These are phyloP conservation scores for Periophthalmodon schlosseri DNA, from an alignment of 2,113 vertebrate genomes.

Conservation along the genomic window DNA sequence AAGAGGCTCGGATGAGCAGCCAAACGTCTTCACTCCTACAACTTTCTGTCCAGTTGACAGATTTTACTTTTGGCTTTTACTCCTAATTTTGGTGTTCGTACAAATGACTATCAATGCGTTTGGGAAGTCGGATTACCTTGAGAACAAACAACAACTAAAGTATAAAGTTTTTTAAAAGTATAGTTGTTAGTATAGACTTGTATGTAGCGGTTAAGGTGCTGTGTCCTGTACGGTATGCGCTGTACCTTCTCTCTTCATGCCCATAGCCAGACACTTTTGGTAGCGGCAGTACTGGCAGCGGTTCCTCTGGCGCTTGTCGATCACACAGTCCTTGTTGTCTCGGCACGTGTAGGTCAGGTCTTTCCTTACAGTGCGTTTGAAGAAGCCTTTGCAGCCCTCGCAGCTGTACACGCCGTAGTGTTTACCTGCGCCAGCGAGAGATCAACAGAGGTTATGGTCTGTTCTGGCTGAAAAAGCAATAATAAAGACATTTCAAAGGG, in stretches of 20 bases:
- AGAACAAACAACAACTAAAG: not conserved
- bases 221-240: constrained; percentile 76
- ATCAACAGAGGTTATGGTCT: not conserved
- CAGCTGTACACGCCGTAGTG: constrained; percentile 99
- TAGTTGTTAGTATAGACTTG: constrained; percentile 21
- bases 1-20: no score
- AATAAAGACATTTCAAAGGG: not conserved
- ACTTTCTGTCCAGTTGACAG: no score
- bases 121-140: not conserved
- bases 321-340: constrained; percentile 96
- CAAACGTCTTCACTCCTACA: no score
- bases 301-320: constrained; percentile 98
- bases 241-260: constrained; percentile 99
- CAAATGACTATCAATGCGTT: not conserved
- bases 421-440: constrained; percentile 80
- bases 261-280: constrained; percentile 99
- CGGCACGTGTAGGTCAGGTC: constrained; percentile 97
- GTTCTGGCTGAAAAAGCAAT: not conserved
- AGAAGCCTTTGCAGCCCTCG: constrained; percentile 98
- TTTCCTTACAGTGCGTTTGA: constrained; percentile 96
- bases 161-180: not conserved
- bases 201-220: constrained; percentile 49
- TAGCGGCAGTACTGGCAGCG: constrained; percentile 99
- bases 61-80: no score
- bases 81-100: no score